Percentiles rank a stretch among this genome's conserved stretches.
These are phyloP conservation scores for Lutraria rhynchaena DNA, from an alignment of 1,140 invertebrate genomes.

Conservation along the genomic window DNA sequence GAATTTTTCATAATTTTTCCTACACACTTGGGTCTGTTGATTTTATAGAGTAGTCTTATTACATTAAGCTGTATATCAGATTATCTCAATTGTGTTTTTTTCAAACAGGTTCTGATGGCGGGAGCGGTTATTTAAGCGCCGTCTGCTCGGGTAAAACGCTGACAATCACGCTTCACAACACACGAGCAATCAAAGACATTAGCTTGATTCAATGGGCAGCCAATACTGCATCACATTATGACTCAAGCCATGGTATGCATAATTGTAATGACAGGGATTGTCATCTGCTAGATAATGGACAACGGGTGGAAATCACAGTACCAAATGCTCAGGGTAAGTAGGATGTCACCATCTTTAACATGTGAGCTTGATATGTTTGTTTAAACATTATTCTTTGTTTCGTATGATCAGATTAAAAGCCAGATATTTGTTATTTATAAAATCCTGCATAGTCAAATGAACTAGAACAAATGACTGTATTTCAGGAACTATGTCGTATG, in stretches of 20 bases:
- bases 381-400: no score
- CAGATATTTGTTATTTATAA: no score
- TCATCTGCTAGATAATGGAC: conserved; percentile 61
- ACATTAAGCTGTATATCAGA: not conserved
- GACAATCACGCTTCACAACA: conserved; percentile 66
- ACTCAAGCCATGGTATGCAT: conserved; percentile 61
- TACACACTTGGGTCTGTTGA: no score
- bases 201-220: conserved; percentile 70
- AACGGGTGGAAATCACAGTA: conserved; percentile 63
- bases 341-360: not conserved
- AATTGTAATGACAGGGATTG: conserved; percentile 65
- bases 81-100: not conserved
- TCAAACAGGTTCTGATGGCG: conserved; percentile 66
- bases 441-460: no score
- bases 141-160: conserved; percentile 62
- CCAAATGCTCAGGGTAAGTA: conserved; percentile 65
- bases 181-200: conserved; percentile 65
- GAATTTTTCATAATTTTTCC: no score
- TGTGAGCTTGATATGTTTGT: not conserved
- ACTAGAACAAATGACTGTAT: not conserved
- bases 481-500: conserved; percentile 71
- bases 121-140: conserved; percentile 67
- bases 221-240: conserved; percentile 55
- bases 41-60: not conserved
- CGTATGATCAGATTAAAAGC: no score